Percentiles rank a stretch among this genome's conserved stretches.
Evolutionary conservation across 2,113 vertebrate genomes (phyloP).

Genomic region (Dicerorhinus sumatrensis): DNA sequence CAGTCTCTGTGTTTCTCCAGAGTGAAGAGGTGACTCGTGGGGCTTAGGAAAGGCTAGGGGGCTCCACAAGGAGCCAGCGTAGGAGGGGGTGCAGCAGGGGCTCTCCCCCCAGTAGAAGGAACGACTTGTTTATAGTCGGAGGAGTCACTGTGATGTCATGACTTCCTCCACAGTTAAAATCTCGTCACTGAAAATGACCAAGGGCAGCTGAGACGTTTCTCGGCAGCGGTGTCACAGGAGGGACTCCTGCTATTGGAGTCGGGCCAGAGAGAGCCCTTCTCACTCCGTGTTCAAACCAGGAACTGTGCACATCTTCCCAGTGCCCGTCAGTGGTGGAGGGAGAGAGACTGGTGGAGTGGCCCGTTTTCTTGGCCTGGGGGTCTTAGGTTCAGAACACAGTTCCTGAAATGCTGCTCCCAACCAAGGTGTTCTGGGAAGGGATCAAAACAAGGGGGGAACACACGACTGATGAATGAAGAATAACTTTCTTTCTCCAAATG

Average conservation of each 20-base stretch:
- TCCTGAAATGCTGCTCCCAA: background rate
- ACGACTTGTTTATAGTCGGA: background rate
- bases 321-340: background rate
- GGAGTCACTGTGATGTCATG: background rate
- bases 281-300: background rate
- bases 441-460: background rate
- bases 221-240: background rate
- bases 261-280: background rate
- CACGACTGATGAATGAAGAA: background rate
- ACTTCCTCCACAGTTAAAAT: background rate
- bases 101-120: background rate
- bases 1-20: background rate
- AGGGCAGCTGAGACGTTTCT: background rate
- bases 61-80: background rate
- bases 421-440: background rate
- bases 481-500: background rate
- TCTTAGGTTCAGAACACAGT: background rate
- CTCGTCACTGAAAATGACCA: background rate
- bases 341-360: background rate
- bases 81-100: background rate
- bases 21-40: background rate
- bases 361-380: background rate
- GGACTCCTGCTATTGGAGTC: background rate
- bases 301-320: rapidly evolving
- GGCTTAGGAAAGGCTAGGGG: background rate